phyloP scores from a whole-genome alignment of 1,140 invertebrate genomes.

The Cheumatopsyche charites region DNA sequence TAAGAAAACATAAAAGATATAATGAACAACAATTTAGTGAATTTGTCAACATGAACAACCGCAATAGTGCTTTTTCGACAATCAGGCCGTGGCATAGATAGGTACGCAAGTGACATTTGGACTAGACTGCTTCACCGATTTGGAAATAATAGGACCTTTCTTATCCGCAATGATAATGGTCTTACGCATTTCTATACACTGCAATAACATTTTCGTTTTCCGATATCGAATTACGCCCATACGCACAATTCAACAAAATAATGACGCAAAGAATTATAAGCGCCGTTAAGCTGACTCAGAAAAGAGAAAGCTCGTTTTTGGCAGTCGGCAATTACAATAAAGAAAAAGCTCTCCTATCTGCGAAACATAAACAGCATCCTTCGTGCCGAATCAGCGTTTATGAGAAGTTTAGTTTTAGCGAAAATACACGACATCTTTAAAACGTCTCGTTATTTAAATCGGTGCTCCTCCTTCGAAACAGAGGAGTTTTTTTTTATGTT shows the following conservation, averaged over 20 bases:
- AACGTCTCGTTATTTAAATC: slow-evolving; percentile 11
- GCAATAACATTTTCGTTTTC: slow-evolving; percentile 9
- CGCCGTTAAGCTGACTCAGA: not conserved
- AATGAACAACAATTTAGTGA: too few species aligned
- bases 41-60: too few species aligned
- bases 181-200: not conserved
- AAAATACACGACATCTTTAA: slow-evolving; percentile 5
- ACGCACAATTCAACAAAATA: not conserved
- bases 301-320: not conserved
- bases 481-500: not conserved
- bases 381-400: too few species aligned
- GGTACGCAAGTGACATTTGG: slow-evolving; percentile 24
- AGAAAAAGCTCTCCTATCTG: slow-evolving; percentile 4
- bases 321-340: slow-evolving; percentile 11
- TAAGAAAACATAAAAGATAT: not conserved
- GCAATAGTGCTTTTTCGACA: slow-evolving; percentile 1
- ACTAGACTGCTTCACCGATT: slow-evolving; percentile 30
- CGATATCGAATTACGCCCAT: not conserved
- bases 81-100: slow-evolving; percentile 1
- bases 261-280: not conserved
- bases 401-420: too few species aligned
- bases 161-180: slow-evolving; percentile 5
- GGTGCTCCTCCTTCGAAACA: not conserved
- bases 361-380: slow-evolving; percentile 11
- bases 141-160: slow-evolving; percentile 28